Percentiles rank a stretch among this genome's conserved stretches.
phyloP scores from a whole-genome alignment of 2,888 invertebrate species.

The Diaphora mendica region DNA sequence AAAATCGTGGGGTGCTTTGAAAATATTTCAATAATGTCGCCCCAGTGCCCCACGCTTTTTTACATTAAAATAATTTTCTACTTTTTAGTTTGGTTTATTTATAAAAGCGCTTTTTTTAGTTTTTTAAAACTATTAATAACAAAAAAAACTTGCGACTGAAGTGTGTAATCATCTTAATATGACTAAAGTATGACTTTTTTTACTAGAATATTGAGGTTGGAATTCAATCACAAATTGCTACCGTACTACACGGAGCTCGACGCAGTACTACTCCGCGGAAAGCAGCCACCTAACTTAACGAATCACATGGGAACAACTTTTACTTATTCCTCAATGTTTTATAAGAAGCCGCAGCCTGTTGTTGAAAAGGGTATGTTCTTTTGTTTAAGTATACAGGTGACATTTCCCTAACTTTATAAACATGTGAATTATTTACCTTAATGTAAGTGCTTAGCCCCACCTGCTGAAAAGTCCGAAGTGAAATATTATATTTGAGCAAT shows the following conservation, averaged over 20 bases:
- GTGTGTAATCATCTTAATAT: too few relatives aligned
- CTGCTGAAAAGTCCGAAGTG: background rate
- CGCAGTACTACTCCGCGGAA: conserved; percentile 92
- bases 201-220: conserved; percentile 91
- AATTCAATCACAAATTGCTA: conserved; percentile 93
- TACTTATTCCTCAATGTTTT: conserved; percentile 69
- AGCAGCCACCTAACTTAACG: conserved; percentile 71
- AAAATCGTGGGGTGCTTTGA: too few relatives aligned
- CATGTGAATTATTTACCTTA: background rate
- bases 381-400: background rate
- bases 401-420: background rate
- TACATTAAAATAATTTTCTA: too few relatives aligned
- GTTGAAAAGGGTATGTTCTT: conserved; percentile 68
- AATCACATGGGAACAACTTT: conserved; percentile 68
- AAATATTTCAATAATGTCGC: too few relatives aligned
- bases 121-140: too few relatives aligned
- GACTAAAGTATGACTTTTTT: conserved; percentile 20
- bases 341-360: conserved; percentile 66
- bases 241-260: conserved; percentile 96
- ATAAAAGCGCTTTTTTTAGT: too few relatives aligned
- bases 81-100: too few relatives aligned
- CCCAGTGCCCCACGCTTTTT: too few relatives aligned
- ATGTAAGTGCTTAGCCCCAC: background rate
- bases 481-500: too few relatives aligned
- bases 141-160: too few relatives aligned